Evolutionary conservation across 2,797 vertebrate genomes (phyloP).

Genomic region (Helarctos malayanus): DNA sequence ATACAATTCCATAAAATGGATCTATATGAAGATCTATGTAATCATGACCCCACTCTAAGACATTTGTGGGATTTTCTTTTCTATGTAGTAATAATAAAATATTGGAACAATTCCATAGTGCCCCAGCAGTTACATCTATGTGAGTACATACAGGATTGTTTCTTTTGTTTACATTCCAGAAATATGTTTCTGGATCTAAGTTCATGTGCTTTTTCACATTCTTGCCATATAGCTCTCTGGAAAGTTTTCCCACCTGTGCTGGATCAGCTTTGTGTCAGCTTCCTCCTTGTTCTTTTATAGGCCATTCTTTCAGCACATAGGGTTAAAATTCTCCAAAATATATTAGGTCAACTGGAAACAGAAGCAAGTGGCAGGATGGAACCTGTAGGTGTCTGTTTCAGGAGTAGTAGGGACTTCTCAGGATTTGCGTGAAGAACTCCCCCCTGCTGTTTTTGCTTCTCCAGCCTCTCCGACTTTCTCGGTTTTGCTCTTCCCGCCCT

Average conservation of each 20-base stretch:
- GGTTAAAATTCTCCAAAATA: neutral
- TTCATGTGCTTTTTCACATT: too few relatives aligned
- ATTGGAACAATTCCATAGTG: neutral
- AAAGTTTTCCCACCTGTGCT: neutral
- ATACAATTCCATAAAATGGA: neutral
- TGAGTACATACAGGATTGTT: neutral
- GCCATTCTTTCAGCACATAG: neutral
- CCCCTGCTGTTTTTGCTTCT: neutral
- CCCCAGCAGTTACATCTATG: neutral
- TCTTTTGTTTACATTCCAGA: neutral
- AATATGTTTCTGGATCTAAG: neutral
- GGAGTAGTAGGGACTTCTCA: neutral
- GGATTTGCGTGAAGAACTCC: neutral
- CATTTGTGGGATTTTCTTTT: neutral
- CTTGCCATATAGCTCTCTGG: neutral
- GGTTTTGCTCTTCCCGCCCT: neutral
- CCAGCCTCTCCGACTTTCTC: neutral
- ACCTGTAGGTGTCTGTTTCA: neutral
- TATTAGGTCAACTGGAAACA: neutral
- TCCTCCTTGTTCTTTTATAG: neutral
- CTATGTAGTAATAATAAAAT: slow-evolving; percentile 5
- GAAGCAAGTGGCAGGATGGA: neutral
- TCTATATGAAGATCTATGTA: neutral
- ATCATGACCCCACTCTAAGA: neutral
- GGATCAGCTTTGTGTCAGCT: neutral